Evolutionary conservation across 2,888 invertebrate species (phyloP), one percentile per base, ranked within the genome.

Genomic region (Aproaerema taeniolella): DNA sequence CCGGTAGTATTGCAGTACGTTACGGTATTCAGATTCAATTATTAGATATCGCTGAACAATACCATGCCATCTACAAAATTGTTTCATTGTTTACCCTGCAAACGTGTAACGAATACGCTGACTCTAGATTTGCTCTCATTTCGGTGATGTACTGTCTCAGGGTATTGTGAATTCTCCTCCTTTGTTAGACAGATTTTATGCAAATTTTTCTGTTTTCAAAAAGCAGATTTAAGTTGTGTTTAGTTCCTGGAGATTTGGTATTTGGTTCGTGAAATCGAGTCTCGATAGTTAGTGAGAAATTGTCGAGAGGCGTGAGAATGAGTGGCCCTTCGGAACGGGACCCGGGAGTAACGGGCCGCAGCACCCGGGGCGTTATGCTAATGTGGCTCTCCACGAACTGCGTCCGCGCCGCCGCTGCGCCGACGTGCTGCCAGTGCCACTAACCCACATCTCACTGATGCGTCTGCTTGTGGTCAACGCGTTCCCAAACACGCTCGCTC

Each of bases 371-470:
- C 78, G 47, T 67, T 79, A 82, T 80, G 81, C 63, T 78, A 80
- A 80, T 82, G 69, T 60, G 60, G 68, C 63, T 71, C 70, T 64
- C 58, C 55, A 60, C 55, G 56, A 65, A 57, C 55, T 58, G 64
- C 52, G 65, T 52, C 59, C 55, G 53, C 58, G 52, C 35, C 32
- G 11, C 24, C 30, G 33, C 42, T 11, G 13, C 29, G 26, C 13
- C 24, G 20, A 13, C 50, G 49, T 43, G 61, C 58, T 57, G 49
- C 57, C 45, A 55, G 74, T 77, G 68, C 83, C 54, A 85, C 83
- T 85, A 76, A 86, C 86, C 86, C 66, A 83, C 83, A 82, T 85
- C 76, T 74, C 68, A 54, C 50, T 75, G 80, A 80, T 79, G 73
- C 69, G 73, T 69, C 75, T 73, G 71, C 68, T 74, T 70, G 74